A percentile compares a stretch with the other conserved stretches of the same genome.
These are phyloP conservation scores for Pygocentrus nattereri DNA, from an alignment of 2,797 vertebrate genomes.

Conservation along the genomic window DNA sequence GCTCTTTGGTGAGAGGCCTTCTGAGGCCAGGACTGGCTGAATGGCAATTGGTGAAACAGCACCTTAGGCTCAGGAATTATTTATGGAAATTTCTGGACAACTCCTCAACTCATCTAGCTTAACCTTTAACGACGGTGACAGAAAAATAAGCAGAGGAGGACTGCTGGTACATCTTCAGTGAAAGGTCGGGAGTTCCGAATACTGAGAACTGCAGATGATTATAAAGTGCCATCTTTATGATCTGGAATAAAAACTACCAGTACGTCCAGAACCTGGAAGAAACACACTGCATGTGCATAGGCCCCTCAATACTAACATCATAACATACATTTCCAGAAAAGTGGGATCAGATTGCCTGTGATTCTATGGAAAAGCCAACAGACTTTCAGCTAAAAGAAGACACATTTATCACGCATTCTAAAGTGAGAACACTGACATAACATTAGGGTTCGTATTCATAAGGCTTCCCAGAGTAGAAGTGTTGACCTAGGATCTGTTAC, in stretches of 20 bases:
- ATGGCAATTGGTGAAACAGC: constrained; percentile 17
- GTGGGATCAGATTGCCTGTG: not conserved
- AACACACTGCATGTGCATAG: not conserved
- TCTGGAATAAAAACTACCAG: not conserved
- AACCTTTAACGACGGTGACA: not conserved
- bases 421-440: not conserved
- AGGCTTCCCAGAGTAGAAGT: not conserved
- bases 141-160: not conserved
- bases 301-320: not conserved
- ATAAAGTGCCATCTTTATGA: not conserved
- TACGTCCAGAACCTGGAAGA: constrained; percentile 10
- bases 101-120: not conserved
- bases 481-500: not conserved
- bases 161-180: not conserved
- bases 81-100: constrained; percentile 22
- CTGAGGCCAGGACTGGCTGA: constrained; percentile 5
- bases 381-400: not conserved
- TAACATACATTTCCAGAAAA: not conserved
- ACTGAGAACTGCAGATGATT: not conserved
- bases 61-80: constrained; percentile 39
- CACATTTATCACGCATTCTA: not conserved
- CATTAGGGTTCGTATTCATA: not conserved
- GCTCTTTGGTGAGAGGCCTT: not conserved
- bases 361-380: not conserved
- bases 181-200: not conserved